Evolutionary conservation across 2,797 vertebrate genomes (phyloP), one percentile per base, ranked within the genome.

Genomic region (Silurus lanzhouensis): DNA sequence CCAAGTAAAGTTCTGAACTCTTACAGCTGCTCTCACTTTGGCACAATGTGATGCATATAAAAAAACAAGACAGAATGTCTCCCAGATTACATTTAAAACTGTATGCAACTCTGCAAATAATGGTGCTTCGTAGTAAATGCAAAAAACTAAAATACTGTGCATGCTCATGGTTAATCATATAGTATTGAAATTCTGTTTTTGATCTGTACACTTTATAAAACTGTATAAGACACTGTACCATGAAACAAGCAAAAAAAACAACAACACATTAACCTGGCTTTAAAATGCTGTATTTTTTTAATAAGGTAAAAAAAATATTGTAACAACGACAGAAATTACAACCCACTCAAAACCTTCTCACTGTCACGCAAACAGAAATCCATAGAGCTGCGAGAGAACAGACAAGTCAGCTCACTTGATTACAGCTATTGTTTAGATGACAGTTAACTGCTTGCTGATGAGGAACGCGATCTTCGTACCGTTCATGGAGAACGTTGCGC

Each of bases 351-450:
- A 60, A 77, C 17, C 55, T 77, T 8, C 27, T 76, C 25, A 17
- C 48, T 66, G 58, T 55, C 60, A 31, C 3, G 3, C 20, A 60
- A 44, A 71, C 82, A 60, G 68, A 57, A 82, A 25, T 58, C 52
- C 31, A 31, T 5, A 58, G 13, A 76, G 48, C 58, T n/a, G 25
- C 5, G 6, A 25, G 10, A 46, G 15, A 60, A 78, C 44, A 60
- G 22, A 31, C 64, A 58, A 15, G n/a, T 84, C 83, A 57, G 31
- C 70, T 44, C 0, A 38, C 66, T 81, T 74, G 68, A 57, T 75
- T 66, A 85, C 58, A 58, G 27, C 31, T 10, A 80, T 55, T 58
- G 55, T 77, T 72, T 3, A 81, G 61, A 85, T 48, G 48, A 85
- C 48, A 61, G 80, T 55, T 60, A 76, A 60, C 52, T 27, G 48